Evolutionary conservation across 1,140 invertebrate species (phyloP).

Genomic region (Heliconius hewitsoni): DNA sequence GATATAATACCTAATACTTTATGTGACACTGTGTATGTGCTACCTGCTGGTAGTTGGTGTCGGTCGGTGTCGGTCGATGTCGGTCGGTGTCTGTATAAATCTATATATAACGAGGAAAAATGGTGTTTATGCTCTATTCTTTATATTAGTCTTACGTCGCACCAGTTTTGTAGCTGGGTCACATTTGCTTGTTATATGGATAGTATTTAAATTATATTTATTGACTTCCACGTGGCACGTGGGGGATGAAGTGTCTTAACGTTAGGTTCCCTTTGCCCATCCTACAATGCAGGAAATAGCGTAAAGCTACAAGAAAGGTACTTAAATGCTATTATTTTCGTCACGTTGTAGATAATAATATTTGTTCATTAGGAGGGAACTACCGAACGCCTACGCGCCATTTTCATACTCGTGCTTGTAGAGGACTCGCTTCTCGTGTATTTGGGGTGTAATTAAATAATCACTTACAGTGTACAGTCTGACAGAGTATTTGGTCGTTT

Average conservation of each 20-base stretch:
- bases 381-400: background rate
- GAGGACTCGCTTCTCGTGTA: background rate
- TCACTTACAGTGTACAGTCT: too few relatives aligned
- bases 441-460: background rate
- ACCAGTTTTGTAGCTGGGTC: too few relatives aligned
- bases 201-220: too few relatives aligned
- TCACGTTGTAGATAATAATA: background rate
- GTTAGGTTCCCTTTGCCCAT: background rate
- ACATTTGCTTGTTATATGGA: background rate
- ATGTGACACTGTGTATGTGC: background rate
- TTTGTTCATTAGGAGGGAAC: background rate
- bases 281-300: background rate
- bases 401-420: background rate
- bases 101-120: too few relatives aligned
- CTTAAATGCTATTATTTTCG: background rate
- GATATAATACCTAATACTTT: background rate
- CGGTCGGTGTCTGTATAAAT: too few relatives aligned
- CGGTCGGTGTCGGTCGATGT: too few relatives aligned
- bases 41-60: too few relatives aligned
- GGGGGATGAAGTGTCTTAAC: background rate
- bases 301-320: too few relatives aligned
- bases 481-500: background rate
- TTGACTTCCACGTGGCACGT: too few relatives aligned
- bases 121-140: too few relatives aligned
- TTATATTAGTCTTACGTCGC: too few relatives aligned